These are phyloP conservation scores for Lytechinus pictus DNA, from an alignment of 35 echinoderm and acorn worm species.

Conservation along the genomic window DNA sequence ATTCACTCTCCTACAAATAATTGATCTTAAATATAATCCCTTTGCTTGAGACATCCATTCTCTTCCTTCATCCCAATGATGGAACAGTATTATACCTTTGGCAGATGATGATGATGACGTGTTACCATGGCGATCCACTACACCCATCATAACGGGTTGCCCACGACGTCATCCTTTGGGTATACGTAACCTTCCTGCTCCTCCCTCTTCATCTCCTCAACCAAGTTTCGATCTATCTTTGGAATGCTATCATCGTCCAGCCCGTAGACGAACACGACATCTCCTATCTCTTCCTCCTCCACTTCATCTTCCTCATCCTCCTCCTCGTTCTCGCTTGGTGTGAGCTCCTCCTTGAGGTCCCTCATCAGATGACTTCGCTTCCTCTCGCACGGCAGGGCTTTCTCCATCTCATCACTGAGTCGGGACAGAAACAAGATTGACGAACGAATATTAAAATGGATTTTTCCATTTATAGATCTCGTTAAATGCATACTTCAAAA, in stretches of 20 bases:
- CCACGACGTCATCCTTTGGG: not conserved
- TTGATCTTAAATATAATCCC: not conserved
- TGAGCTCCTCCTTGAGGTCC: conserved; percentile 36
- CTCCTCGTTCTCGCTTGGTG: conserved; percentile 35
- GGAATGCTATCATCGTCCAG: conserved; percentile 21
- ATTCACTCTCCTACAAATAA: not conserved
- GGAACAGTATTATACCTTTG: not conserved
- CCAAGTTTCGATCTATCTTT: not conserved
- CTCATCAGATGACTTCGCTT: conserved; percentile 3
- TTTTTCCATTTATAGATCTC: not conserved
- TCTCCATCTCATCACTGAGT: not conserved
- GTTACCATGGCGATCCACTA: not conserved
- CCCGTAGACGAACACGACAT: conserved; percentile 23
- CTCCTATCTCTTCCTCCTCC: conserved; percentile 46
- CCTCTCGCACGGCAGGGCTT: not conserved
- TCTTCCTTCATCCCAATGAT: not conserved
- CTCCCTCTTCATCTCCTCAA: not conserved
- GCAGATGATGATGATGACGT: not conserved
- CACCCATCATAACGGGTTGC: not conserved
- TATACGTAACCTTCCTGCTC: not conserved
- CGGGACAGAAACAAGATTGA: not conserved
- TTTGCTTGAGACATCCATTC: not conserved
- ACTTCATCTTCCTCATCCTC: not conserved
- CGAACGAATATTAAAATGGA: not conserved
- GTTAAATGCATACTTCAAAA: too few species aligned